Evolutionary conservation across 2,888 invertebrate genomes (phyloP).

Genomic region (Sipha maydis): DNA sequence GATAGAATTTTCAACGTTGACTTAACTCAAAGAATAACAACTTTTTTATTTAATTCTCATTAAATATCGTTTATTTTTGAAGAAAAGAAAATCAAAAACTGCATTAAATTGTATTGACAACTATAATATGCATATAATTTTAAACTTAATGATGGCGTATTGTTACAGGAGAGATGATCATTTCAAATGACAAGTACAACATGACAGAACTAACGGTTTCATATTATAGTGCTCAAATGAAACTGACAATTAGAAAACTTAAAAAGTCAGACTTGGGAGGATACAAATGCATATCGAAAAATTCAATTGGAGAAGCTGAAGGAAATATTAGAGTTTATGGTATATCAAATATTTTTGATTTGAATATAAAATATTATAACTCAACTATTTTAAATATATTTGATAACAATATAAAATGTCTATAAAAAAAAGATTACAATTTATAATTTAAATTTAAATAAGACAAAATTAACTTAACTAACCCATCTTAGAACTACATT

Average conservation of each 20-base stretch:
- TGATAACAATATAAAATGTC: too few species aligned
- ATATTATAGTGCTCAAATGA: constrained; percentile 71
- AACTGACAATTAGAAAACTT: constrained; percentile 77
- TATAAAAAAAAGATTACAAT: too few species aligned
- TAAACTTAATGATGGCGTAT: background rate
- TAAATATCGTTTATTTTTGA: background rate
- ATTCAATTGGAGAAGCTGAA: constrained; percentile 90
- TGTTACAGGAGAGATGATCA: constrained; percentile 87
- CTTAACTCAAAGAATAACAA: background rate
- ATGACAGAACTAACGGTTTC: constrained; percentile 83
- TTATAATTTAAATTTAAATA: too few species aligned
- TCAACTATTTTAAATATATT: too few species aligned
- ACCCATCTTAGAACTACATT: too few species aligned
- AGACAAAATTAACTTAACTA: too few species aligned
- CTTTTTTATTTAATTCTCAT: background rate
- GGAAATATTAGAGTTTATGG: constrained; percentile 89
- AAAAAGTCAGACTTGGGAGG: constrained; percentile 83
- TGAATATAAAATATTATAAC: too few species aligned
- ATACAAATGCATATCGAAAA: constrained; percentile 92
- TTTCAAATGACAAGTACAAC: constrained; percentile 84
- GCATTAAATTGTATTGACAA: background rate
- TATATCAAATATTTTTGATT: constrained; percentile 69
- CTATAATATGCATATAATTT: background rate
- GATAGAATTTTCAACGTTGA: too few species aligned
- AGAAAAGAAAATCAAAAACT: background rate